Base-by-base conservation (phyloP, 2,888 invertebrate species). In the Cephus runcator region DNA sequence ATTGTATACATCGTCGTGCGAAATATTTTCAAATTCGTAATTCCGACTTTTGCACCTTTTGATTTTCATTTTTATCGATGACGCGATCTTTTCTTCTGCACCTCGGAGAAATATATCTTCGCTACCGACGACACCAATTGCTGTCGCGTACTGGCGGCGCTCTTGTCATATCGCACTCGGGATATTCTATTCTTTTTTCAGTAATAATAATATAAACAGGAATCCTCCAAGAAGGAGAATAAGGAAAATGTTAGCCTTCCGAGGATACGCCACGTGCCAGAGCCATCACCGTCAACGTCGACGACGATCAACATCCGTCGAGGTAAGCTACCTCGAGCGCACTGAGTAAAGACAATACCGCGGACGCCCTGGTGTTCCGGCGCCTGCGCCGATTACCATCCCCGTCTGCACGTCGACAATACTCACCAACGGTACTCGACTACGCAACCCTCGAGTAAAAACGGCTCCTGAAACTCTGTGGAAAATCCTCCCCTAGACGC, bases 311-410 rank as follows among this genome's bases (percentile, higher is more conserved):
- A n/a, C 84, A 84, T 84, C 83, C 87, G 83, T 84, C 86, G 86
- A 86, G 88, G 86, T 80, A 83, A 86, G 83, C 84, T 82, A 84
- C 87, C 86, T 86, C 87, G 86, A 83, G 85, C 85, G 84, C 79
- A 87, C 86, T 87, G 85, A 77, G 78, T 79, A 74, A 74, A 79
- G 81, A 83, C 83, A 81, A 74, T 34, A 40, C 78, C 69, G 76
- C 30, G 74, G 76, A 36, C 76, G 80, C 82, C 81, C 81, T 56
- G 79, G 84, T 83, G 82, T 79, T 78, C 71, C 79, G 81, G 84
- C 85, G 85, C 85, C 78, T 83, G 85, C 85, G 83, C 81, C 73
- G 78, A 76, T 78, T 69, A 69, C 69, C 34, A 73, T 34, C n/a
- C 69, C 73, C 30, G 56, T 56, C 34, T 34, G 31, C 76, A 33